phyloP scores from a whole-genome alignment of 2,797 vertebrate genomes.

The Microctenopoma lineatum region DNA sequence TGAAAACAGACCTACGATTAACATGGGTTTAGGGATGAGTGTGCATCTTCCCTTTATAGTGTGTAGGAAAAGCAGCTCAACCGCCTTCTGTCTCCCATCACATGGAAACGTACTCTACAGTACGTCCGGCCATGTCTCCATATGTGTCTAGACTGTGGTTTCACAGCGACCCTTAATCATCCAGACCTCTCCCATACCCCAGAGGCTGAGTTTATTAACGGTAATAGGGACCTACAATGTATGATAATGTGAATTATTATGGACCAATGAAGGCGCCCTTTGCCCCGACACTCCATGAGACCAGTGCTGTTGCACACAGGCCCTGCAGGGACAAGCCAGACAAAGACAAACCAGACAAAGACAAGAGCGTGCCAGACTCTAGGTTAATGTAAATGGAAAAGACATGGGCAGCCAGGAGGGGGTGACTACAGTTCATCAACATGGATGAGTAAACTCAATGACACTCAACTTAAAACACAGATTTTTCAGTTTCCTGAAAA shows the following conservation, averaged over 20 bases:
- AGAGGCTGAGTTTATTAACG: conserved; percentile 68
- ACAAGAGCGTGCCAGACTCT: conserved; percentile 55
- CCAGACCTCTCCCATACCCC: conserved; percentile 39
- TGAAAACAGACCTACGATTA: conserved; percentile 73
- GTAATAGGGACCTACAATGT: conserved; percentile 71
- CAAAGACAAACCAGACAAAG: conserved; percentile 62
- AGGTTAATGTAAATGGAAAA: conserved; percentile 62
- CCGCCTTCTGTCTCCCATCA: conserved; percentile 6
- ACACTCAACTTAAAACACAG: too few species aligned
- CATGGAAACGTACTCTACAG: conserved; percentile 10
- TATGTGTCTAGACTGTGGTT: conserved; percentile 59
- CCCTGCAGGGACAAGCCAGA: conserved; percentile 59
- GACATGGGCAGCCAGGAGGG: conserved; percentile 48
- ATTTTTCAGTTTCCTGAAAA: too few species aligned
- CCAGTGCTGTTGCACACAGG: conserved; percentile 32
- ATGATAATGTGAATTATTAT: conserved; percentile 76
- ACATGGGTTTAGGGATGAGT: conserved; percentile 21
- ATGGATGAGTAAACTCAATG: conserved; percentile 25
- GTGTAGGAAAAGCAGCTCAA: conserved; percentile 12
- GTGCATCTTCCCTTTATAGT: conserved; percentile 20
- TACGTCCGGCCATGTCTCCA: conserved; percentile 30
- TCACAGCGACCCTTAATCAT: conserved; percentile 27
- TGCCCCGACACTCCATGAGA: conserved; percentile 48
- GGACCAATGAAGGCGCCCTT: conserved; percentile 59
- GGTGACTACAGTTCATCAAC: conserved; percentile 12